A percentile compares a stretch with the other conserved stretches of the same genome.
These are phyloP conservation scores for Sebastes melanostomus DNA, from an alignment of 2,797 vertebrate species.

Conservation along the genomic window DNA sequence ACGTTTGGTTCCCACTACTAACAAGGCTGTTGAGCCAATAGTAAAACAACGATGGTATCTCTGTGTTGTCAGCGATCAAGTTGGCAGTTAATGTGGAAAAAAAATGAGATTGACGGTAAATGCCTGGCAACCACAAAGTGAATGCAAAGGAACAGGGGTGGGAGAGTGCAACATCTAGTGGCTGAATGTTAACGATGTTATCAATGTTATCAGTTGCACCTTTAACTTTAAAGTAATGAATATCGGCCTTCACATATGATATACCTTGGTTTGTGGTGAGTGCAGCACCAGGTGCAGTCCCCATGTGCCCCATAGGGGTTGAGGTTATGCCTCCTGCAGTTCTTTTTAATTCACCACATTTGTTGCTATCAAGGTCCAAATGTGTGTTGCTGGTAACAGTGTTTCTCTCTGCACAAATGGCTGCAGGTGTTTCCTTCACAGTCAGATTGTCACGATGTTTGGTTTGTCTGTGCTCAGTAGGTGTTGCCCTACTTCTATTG, in stretches of 20 bases:
- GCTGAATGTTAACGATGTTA: no score
- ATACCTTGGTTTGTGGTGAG: conserved; percentile 22
- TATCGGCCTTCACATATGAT: not conserved
- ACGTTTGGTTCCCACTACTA: no score
- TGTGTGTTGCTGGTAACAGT: no score
- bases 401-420: not conserved
- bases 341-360: not conserved
- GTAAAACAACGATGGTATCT: no score
- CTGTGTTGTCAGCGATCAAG: no score
- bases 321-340: not conserved
- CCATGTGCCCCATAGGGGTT: not conserved
- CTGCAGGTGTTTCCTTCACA: conserved; percentile 7
- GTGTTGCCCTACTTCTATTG: not conserved
- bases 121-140: no score
- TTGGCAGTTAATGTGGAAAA: no score
- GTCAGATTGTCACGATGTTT: not conserved
- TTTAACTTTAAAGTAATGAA: not conserved
- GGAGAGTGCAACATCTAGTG: no score
- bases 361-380: not conserved
- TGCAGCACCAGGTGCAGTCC: not conserved
- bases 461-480: not conserved
- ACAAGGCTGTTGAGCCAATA: no score
- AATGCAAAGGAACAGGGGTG: no score
- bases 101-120: no score
- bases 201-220: no score